Evolutionary conservation across 2,113 vertebrate genomes (phyloP).

Genomic region (Oxyruncus cristatus): DNA sequence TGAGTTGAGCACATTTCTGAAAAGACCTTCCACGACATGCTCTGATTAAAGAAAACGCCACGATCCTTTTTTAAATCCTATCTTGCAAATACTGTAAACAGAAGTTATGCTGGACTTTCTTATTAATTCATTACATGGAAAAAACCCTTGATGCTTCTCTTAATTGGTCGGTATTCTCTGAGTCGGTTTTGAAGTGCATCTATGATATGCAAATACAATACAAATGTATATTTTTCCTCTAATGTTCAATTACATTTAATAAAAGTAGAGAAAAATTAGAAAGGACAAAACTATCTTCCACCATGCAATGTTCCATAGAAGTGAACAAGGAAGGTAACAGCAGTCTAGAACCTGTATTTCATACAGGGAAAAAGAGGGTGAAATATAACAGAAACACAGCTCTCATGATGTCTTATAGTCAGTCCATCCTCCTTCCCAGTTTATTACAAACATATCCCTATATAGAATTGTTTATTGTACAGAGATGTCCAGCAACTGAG

Average conservation of each 20-base stretch:
- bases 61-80: not conserved
- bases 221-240: not conserved
- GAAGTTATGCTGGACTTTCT: not conserved
- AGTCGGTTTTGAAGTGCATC: not conserved
- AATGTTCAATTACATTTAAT: not conserved
- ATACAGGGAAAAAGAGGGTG: not conserved
- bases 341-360: not conserved
- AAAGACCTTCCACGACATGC: not conserved
- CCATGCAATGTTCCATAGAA: not conserved
- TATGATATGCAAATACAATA: not conserved
- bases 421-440: not conserved
- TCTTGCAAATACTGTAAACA: not conserved
- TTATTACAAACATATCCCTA: not conserved
- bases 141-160: not conserved
- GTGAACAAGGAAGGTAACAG: not conserved
- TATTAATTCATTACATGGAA: not conserved
- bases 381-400: not conserved
- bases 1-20: not conserved
- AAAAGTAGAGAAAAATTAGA: not conserved
- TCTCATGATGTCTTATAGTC: not conserved
- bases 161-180: not conserved
- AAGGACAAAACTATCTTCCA: not conserved
- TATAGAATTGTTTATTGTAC: not conserved
- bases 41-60: not conserved
- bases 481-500: not conserved